Base-by-base conservation (phyloP, 2,113 vertebrate species). In the Camelus bactrianus region DNA sequence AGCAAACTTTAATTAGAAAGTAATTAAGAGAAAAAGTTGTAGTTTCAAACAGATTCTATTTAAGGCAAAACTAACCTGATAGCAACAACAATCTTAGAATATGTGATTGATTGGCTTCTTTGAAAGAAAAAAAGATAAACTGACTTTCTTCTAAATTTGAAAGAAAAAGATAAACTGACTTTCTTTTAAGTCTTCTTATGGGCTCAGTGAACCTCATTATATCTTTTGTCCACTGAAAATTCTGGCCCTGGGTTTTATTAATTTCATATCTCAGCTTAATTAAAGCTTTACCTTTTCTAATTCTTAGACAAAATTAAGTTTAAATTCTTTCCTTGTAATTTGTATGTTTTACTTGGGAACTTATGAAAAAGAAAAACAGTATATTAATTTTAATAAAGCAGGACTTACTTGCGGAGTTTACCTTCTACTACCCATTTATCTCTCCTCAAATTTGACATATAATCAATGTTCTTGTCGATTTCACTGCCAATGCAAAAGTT, bases 391-490 rank as follows among this genome's bases (percentile, higher is more conserved):
- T 97, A 96, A 97, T 88, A 84, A 98, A 98, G 97, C 0, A 13
- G 83, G 79, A 99, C 99, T 99, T 99, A 99, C 99, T 99, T 99
- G 97, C 99, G 99, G 94, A 99, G 99, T 97, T 99, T 99, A 97
- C 99, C 99, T 98, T 99, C 99, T 42, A 99, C 98, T 93, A 99
- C 98, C 99, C 99, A 99, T 97, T 99, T 99, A 98, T 99, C 99
- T 99, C 99, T 99, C 97, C 99, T 99, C 97, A 99, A 98, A 98
- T 99, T 99, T 98, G 99, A 99, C 99, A 99, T 99, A 95, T 99
- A 99, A 97, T 99, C 99, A 89, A 99, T 99, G 98, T 99, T 99
- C 98, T 99, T 99, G 98, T 99, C 99, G 95, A 99, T 99, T 98
- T 99, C 99, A 98, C 99, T 99, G 99, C 50, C 97, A 99, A 99